Evolutionary conservation across 1,140 invertebrate species (phyloP).

Genomic region (Cyclina sinensis): DNA sequence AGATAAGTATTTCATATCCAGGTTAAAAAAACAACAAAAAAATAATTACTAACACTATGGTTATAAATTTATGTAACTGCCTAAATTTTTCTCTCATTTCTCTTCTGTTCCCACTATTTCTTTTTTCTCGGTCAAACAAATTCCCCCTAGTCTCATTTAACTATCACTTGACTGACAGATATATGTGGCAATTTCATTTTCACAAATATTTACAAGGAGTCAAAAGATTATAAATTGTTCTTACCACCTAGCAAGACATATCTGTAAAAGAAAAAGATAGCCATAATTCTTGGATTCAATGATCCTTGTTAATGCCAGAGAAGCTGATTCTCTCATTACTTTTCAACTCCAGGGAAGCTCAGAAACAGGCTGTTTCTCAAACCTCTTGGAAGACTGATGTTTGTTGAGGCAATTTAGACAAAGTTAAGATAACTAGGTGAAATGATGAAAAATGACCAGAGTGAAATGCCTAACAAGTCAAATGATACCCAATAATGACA

Average conservation of each 20-base stretch:
- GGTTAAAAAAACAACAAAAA: too few species aligned
- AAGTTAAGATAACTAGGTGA: conserved; percentile 33
- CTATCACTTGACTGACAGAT: conserved; percentile 3
- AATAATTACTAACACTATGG: too few species aligned
- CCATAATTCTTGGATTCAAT: conserved; percentile 6
- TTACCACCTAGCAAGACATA: conserved; percentile 23
- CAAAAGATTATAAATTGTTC: conserved; percentile 35
- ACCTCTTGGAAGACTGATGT: too few species aligned
- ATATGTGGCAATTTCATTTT: conserved; percentile 33
- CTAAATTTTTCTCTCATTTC: too few species aligned
- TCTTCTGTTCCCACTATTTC: neutral
- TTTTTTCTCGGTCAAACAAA: conserved; percentile 28
- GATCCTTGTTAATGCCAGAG: neutral
- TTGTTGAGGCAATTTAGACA: neutral
- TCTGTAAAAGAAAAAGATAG: neutral
- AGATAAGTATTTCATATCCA: too few species aligned
- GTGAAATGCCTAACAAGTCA: neutral
- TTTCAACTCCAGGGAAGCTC: neutral
- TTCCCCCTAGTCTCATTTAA: neutral
- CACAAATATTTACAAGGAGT: conserved; percentile 37
- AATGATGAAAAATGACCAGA: conserved; percentile 54
- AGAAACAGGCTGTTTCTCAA: too few species aligned
- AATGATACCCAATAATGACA: conserved; percentile 17
- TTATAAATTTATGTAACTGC: too few species aligned
- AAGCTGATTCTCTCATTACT: conserved; percentile 17